Evolutionary conservation across 2,113 vertebrate genomes (phyloP).

Genomic region (Calidris pygmaea): DNA sequence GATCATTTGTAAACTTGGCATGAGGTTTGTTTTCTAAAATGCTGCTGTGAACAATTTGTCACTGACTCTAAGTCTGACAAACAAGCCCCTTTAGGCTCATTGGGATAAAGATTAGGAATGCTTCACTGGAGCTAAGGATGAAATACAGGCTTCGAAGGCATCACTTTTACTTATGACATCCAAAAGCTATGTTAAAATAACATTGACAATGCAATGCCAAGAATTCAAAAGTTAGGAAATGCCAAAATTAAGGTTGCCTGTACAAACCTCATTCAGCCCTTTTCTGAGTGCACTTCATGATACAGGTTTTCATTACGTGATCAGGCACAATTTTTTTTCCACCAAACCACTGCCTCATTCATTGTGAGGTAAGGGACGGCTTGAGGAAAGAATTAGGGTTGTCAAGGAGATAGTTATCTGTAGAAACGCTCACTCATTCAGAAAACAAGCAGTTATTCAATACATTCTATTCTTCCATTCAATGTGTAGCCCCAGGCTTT

Average conservation of each 20-base stretch:
- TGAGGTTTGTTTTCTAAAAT: constrained; percentile 15
- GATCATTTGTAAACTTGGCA: neutral
- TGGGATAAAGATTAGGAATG: neutral
- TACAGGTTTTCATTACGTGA: neutral
- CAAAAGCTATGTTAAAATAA: neutral
- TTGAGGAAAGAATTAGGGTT: neutral
- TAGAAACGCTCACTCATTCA: neutral
- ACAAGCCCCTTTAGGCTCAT: constrained; percentile 4
- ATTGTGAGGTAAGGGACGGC: neutral
- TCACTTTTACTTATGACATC: neutral
- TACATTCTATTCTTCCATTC: neutral
- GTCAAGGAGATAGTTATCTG: neutral
- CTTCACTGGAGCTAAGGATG: neutral
- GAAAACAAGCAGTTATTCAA: neutral
- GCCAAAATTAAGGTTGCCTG: neutral
- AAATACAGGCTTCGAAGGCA: neutral
- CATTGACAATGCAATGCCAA: neutral
- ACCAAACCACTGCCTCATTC: neutral
- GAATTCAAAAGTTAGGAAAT: neutral
- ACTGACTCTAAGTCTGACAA: neutral
- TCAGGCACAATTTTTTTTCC: neutral
- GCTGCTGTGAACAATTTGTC: constrained; percentile 8
- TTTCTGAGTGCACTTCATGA: neutral
- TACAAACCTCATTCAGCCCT: neutral
- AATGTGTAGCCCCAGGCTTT: neutral